These are phyloP conservation scores for Drosophila biarmipes DNA, from an alignment of 1,140 invertebrate species.

Conservation along the genomic window DNA sequence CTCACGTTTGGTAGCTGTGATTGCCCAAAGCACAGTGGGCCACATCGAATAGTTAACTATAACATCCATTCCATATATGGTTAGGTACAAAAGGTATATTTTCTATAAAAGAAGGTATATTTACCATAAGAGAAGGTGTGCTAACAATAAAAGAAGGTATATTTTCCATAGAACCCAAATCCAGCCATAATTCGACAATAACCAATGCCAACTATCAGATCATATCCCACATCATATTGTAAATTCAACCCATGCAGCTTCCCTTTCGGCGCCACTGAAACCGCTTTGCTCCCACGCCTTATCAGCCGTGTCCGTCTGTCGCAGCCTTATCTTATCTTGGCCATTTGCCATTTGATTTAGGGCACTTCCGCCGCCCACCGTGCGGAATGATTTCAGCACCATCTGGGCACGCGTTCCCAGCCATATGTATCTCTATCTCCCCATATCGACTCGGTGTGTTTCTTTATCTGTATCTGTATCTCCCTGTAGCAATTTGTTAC, in stretches of 20 bases:
- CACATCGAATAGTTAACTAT: no score
- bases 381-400: conserved; percentile 12
- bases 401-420: conserved; percentile 34
- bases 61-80: no score
- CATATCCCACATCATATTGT: conserved; percentile 17
- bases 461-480: conserved; percentile 20
- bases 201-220: not conserved
- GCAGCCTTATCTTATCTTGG: conserved; percentile 69
- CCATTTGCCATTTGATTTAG: conserved; percentile 75
- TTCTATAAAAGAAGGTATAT: no score
- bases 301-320: conserved; percentile 29
- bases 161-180: no score
- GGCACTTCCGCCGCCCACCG: conserved; percentile 56
- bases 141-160: no score
- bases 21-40: conserved; percentile 46
- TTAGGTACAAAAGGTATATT: no score
- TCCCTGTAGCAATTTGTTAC: conserved; percentile 19
- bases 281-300: conserved; percentile 7
- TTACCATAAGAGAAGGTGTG: no score
- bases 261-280: conserved; percentile 1
- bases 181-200: no score
- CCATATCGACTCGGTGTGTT: conserved; percentile 3
- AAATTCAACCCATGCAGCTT: conserved; percentile 26
- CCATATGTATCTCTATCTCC: conserved; percentile 25
- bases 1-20: conserved; percentile 47